Base-by-base conservation (phyloP, 2,888 invertebrate species). In the Cantharis lateralis region DNA sequence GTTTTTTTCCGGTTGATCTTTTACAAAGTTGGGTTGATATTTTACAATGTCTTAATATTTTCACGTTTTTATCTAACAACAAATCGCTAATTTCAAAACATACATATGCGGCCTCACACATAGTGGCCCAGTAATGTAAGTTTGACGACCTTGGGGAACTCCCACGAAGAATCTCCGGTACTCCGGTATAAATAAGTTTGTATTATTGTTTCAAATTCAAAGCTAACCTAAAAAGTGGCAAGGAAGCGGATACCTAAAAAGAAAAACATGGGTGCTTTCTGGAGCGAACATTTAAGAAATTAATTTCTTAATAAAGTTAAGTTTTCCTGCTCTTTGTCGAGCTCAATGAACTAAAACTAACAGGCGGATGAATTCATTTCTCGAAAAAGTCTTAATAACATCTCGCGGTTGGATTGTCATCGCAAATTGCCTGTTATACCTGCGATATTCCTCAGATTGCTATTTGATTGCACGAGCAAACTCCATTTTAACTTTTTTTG, bases 371-470 rank as follows among this genome's bases (percentile, higher is more conserved):
- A 84, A 84, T 83, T 84, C 84, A 82, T 82, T 83, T 80, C 81
- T 80, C 82, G 83, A 84, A 84, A 83, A 85, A 84, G 84, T 84
- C 84, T 83, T 85, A 85, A 85, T 84, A 85, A 84, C 84, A 85
- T 85, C 84, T 85, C 82, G 83, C 84, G 85, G 84, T 85, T 81
- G 83, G 83, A 82, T 85, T 84, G 84, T 84, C 84, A 82, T 72
- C 81, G 80, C 78, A 75, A 74, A 78, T 78, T 78, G 77, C 77
- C 71, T 75, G 77, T 78, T 78, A 78, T 78, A 80, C 79, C 80
- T 76, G 79, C 77, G 80, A 79, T 82, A 82, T 82, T 81, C 78
- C 74, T 79, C 78, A 75, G 79, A 82, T 81, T 79, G 75, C 79
- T 75, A 79, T 75, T 75, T 78, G 71, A 78, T 78, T 78, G 77